Conservation (phyloP, 2,797 vertebrate species). For the Sebastes trivittatus region DNA sequence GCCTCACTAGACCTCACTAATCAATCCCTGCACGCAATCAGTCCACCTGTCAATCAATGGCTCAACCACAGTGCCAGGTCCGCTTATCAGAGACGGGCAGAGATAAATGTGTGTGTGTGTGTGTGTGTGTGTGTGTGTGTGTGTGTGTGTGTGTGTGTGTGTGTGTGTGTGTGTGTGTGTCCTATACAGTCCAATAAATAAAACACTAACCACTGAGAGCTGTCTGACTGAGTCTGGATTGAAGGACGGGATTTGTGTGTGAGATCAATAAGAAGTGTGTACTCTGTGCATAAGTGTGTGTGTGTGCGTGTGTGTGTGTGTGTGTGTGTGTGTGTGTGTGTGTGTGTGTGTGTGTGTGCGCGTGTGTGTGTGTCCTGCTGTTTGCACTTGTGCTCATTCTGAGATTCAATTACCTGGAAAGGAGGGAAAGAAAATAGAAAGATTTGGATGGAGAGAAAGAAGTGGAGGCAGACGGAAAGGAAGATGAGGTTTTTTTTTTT, state of each 20-base stretch:
- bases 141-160: background rate
- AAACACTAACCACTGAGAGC: constrained; percentile 40
- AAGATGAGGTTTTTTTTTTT: background rate
- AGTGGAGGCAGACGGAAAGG: background rate
- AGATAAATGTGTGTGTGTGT: background rate
- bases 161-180: background rate
- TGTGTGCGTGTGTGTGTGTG: background rate
- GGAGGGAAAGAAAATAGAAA: constrained; percentile 3
- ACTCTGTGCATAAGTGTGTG: background rate
- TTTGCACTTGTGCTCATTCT: constrained; percentile 6
- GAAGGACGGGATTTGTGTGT: constrained; percentile 23
- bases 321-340: background rate
- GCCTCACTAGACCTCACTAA: constrained; percentile 42
- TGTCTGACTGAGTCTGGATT: constrained; percentile 29
- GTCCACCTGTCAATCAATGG: constrained; percentile 58
- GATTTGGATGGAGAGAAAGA: background rate
- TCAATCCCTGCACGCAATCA: constrained; percentile 61
- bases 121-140: background rate
- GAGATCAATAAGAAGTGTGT: constrained; percentile 39
- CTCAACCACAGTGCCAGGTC: background rate
- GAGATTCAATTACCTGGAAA: constrained; percentile 33
- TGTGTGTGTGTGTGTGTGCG: background rate
- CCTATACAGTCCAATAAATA: constrained; percentile 40
- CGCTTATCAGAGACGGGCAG: constrained; percentile 18
- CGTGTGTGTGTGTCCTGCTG: background rate